phyloP scores from a whole-genome alignment of 2,113 vertebrate genomes.

The Corydoras sp. region DNA sequence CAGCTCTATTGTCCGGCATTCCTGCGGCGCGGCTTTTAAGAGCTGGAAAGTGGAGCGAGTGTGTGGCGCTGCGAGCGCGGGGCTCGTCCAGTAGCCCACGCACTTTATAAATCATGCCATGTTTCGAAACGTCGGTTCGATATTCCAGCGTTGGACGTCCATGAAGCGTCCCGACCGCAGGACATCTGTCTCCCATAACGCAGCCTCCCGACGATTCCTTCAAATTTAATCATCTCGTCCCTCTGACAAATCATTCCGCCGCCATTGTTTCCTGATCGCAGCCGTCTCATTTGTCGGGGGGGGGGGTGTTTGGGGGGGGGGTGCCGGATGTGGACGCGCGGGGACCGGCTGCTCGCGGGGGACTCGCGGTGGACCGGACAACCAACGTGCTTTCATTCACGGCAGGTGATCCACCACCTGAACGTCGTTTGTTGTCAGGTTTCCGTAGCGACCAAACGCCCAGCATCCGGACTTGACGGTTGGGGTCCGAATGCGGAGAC shows the following conservation, averaged over 20 bases:
- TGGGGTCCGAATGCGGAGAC: too few relatives aligned
- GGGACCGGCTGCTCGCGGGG: too few relatives aligned
- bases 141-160: not conserved
- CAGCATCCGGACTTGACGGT: too few relatives aligned
- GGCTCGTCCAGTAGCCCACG: not conserved
- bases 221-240: not conserved
- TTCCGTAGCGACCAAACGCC: too few relatives aligned
- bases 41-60: not conserved
- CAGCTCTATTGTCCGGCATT: not conserved
- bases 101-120: not conserved
- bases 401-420: too few relatives aligned
- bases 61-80: not conserved
- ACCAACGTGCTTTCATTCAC: too few relatives aligned
- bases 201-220: not conserved
- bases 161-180: not conserved
- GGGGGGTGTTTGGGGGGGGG: too few relatives aligned
- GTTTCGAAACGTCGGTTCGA: not conserved
- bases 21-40: not conserved
- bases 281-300: not conserved
- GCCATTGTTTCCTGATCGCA: not conserved
- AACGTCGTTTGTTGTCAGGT: too few relatives aligned
- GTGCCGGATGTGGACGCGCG: not conserved
- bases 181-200: not conserved
- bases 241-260: not conserved
- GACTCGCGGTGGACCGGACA: too few relatives aligned